Percentiles rank a stretch among this genome's conserved stretches.
Conservation (phyloP, 1,140 invertebrate genomes). For the Samia ricini region DNA sequence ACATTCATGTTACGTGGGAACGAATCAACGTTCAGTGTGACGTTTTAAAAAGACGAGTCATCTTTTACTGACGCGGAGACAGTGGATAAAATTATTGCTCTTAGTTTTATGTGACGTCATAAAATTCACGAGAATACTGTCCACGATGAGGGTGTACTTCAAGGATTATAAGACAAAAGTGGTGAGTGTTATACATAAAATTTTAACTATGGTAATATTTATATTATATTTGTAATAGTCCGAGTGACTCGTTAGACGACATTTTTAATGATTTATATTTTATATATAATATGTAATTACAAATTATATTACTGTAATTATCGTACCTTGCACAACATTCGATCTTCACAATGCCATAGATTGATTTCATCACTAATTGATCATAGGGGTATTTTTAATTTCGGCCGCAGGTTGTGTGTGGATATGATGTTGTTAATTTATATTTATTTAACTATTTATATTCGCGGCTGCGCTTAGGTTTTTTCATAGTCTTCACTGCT, state of each 20-base stretch:
- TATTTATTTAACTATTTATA: no score
- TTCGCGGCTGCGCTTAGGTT: no score
- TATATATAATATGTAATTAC: no score
- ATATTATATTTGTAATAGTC: neutral
- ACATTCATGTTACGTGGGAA: neutral
- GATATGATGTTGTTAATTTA: no score
- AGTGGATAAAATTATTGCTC: conserved; percentile 31
- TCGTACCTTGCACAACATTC: no score
- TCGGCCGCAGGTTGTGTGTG: no score
- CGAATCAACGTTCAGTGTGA: neutral
- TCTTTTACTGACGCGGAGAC: neutral
- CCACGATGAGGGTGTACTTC: conserved; percentile 63
- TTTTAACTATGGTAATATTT: neutral
- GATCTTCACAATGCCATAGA: no score
- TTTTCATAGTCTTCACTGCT: no score
- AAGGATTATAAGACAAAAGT: conserved; percentile 62
- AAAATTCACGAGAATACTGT: conserved; percentile 54
- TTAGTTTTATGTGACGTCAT: conserved; percentile 63
- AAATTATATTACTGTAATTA: no score
- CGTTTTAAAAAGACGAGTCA: neutral
- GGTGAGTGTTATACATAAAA: conserved; percentile 40
- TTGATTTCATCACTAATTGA: no score
- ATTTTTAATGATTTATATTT: neutral
- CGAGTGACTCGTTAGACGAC: neutral
- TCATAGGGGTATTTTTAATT: no score